phyloP scores from a whole-genome alignment of 2,113 vertebrate genomes.

The Onychostoma macrolepis region DNA sequence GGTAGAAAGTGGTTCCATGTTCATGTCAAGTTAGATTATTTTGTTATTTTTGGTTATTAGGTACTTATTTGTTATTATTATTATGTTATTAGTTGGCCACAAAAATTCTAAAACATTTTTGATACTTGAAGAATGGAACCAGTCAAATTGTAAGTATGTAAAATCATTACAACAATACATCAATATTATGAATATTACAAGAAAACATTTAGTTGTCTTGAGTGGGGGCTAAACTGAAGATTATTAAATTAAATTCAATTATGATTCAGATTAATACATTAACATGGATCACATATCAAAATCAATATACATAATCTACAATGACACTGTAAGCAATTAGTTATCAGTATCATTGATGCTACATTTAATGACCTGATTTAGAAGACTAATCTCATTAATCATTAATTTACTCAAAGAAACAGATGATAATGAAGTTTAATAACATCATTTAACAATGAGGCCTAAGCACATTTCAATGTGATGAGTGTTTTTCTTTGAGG shows the following conservation, averaged over 20 bases:
- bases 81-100: too few species aligned
- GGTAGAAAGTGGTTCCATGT: not conserved
- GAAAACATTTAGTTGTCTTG: not conserved
- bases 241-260: not conserved
- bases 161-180: not conserved
- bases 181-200: not conserved
- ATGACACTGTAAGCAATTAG: not conserved
- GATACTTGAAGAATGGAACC: not conserved
- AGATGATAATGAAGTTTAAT: conserved; percentile 28
- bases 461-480: not conserved
- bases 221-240: not conserved
- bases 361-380: conserved; percentile 21
- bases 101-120: too few species aligned
- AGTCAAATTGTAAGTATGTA: not conserved
- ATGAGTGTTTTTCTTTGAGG: not conserved
- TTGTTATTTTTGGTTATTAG: too few species aligned
- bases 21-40: not conserved
- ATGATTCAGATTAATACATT: not conserved
- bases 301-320: conserved; percentile 25
- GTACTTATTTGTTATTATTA: too few species aligned
- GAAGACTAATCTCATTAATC: conserved; percentile 35
- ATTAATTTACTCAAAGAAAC: conserved; percentile 30
- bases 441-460: not conserved
- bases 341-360: not conserved
- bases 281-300: not conserved